Evolutionary conservation across 2,888 invertebrate species (phyloP), one percentile per base, ranked within the genome.

Genomic region (Chloroclysta siterata): DNA sequence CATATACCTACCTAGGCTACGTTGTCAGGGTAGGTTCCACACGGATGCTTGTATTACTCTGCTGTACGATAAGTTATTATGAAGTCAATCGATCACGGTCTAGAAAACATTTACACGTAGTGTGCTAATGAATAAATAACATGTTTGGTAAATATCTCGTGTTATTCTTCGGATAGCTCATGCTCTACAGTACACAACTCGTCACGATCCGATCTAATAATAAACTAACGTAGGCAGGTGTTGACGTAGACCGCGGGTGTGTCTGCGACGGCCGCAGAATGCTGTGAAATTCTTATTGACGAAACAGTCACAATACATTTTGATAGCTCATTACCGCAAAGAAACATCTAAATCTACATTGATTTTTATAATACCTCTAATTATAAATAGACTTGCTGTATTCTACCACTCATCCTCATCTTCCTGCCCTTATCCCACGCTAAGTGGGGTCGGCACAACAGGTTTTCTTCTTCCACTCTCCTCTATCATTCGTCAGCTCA

Each of bases 181-280:
- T 53, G 53, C 52, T 52, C 66, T 59, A 39, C 36, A 39, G 36
- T 39, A 63, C 68, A 66, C 50, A 51, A 53, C 53, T 63, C 62
- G 75, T 80, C 81, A 83, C 79, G 79, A 69, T 62, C 58, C 56
- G 63, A 69, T 78, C 80, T 84, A 85, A 80, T 79, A 78, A 83
- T 80, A 78, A 72, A 39, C 70, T 72, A 65, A 68, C 66, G 69
- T 74, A 72, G 73, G 66, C 73, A 75, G 71, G 66, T 62, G 64
- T 72, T 77, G 79, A 79, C 79, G 81, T 81, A 76, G 74, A 22
- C 72, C 71, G 80, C 89, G 91, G 91, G 92, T 91, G 92, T 92
- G 92, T 90, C 91, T 75, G 65, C 78, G 87, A 44, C 46, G 87
- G 82, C 50, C 53, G 66, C 66, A 68, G 69, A 66, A 53, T 22